Evolutionary conservation across 2,113 vertebrate species (phyloP).

Genomic region (Apodemus sylvaticus): DNA sequence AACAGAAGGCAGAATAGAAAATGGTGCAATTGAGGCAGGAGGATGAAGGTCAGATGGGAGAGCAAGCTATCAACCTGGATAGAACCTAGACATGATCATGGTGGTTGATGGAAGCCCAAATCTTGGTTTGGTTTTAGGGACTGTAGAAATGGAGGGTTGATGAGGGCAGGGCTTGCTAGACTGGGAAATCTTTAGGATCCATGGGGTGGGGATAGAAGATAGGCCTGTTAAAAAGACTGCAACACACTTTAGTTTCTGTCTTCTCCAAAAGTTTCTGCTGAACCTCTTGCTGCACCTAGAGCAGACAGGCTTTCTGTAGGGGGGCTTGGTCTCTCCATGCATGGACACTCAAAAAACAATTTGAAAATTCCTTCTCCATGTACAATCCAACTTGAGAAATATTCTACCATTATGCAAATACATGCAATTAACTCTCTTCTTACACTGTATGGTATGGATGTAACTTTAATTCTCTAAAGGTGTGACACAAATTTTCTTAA

Average conservation of each 20-base stretch:
- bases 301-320: neutral
- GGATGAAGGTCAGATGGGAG: neutral
- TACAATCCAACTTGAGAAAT: neutral
- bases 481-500: neutral
- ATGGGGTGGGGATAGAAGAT: no score
- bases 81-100: neutral
- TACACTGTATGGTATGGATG: neutral
- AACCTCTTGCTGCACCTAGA: neutral
- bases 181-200: neutral
- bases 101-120: neutral
- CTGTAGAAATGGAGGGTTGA: neutral
- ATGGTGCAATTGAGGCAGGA: neutral
- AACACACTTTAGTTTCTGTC: neutral
- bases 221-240: neutral
- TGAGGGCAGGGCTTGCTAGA: neutral
- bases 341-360: neutral
- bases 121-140: neutral
- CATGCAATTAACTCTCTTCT: conserved; percentile 27
- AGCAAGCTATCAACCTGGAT: neutral
- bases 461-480: conserved; percentile 30
- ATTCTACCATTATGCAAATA: conserved; percentile 20
- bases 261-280: neutral
- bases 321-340: neutral
- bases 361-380: neutral
- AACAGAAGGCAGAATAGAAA: neutral